Evolutionary conservation across 2,888 invertebrate genomes (phyloP).

Genomic region (Argyra leucocephala): DNA sequence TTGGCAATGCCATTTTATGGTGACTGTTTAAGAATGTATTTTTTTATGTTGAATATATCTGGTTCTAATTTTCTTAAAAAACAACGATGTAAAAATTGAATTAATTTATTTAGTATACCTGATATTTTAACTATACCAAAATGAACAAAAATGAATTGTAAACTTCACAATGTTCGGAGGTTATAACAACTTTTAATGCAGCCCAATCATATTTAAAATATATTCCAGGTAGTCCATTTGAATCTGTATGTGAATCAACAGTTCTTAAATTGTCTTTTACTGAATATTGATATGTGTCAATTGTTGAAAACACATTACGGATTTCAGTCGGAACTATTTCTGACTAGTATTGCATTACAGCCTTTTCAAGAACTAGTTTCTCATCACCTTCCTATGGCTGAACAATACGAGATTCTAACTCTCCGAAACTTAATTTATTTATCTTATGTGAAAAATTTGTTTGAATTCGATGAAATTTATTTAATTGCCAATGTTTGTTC

Average conservation of each 20-base stretch:
- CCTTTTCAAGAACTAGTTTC: slow-evolving; percentile 57
- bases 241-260: slow-evolving; percentile 64
- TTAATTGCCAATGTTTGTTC: slow-evolving; percentile 69
- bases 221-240: slow-evolving; percentile 88
- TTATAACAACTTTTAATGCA: slow-evolving; percentile 74
- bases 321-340: slow-evolving; percentile 94
- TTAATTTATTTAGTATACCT: slow-evolving; percentile 39
- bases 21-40: slow-evolving; percentile 11
- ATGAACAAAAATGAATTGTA: slow-evolving; percentile 76
- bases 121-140: slow-evolving; percentile 88
- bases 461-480: slow-evolving; percentile 64
- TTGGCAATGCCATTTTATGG: slow-evolving; percentile 19
- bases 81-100: slow-evolving; percentile 17
- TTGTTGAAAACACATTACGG: slow-evolving; percentile 61
- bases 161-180: slow-evolving; percentile 70
- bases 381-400: slow-evolving; percentile 95
- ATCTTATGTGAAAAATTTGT: slow-evolving; percentile 96
- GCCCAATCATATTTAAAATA: slow-evolving; percentile 93
- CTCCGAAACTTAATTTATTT: slow-evolving; percentile 88
- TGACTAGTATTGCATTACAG: slow-evolving; percentile 83
- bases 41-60: slow-evolving; percentile 15
- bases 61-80: slow-evolving; percentile 19
- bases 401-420: slow-evolving; percentile 75
- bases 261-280: slow-evolving; percentile 81
- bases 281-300: slow-evolving; percentile 85